Evolutionary conservation across 2,113 vertebrate species (phyloP).

Genomic region (Gadus chalcogrammus): DNA sequence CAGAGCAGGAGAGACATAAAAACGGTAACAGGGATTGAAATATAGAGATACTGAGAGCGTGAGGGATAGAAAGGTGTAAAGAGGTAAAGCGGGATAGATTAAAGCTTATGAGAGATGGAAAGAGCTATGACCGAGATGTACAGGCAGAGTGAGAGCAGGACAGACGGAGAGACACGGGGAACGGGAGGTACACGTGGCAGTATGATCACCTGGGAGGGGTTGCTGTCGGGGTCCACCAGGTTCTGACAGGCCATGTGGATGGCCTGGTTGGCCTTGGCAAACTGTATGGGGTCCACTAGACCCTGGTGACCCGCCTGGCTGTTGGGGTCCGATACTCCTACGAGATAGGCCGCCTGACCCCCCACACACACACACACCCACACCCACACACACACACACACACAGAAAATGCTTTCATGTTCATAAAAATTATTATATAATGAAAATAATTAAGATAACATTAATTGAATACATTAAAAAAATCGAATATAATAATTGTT

Average conservation of each 20-base stretch:
- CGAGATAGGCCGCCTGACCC: conserved; percentile 89
- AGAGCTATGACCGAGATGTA: too few species aligned
- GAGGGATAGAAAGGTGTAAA: neutral
- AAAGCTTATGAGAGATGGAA: neutral
- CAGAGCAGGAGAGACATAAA: too few species aligned
- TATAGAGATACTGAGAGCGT: neutral
- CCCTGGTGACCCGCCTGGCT: conserved; percentile 97
- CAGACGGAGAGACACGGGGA: too few species aligned
- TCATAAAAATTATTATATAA: too few species aligned
- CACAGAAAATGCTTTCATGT: neutral
- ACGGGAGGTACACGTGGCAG: neutral
- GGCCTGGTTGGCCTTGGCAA: conserved; percentile 95
- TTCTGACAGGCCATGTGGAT: conserved; percentile 99
- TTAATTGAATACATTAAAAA: neutral
- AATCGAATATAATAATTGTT: neutral
- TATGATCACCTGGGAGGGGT: conserved; percentile 87
- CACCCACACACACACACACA: conserved; percentile 1
- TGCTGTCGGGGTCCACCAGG: conserved; percentile 91
- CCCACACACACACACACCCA: neutral
- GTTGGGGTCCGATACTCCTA: conserved; percentile 96
- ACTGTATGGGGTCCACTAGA: conserved; percentile 95
- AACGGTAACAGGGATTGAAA: too few species aligned
- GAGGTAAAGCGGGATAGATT: neutral
- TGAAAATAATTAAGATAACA: too few species aligned
- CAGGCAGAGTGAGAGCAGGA: too few species aligned